Base-by-base conservation (phyloP, 2,113 vertebrate species). In the Lepus americanus region DNA sequence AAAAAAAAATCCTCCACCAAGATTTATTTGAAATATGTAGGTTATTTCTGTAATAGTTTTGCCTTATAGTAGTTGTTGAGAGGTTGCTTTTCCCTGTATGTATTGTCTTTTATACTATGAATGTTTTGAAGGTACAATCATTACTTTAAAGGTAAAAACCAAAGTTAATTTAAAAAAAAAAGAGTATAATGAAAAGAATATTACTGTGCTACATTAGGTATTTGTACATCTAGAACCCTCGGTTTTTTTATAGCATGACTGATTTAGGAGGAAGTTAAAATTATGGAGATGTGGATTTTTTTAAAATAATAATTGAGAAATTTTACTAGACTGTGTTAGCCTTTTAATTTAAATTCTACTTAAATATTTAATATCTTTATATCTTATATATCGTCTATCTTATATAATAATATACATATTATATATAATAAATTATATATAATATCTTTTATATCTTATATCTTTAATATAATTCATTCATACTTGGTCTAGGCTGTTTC, bases 331-430 rank as follows among this genome's bases (percentile, higher is more conserved):
- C 61, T 88, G 66, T 90, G 63, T 91, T 90, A 89, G 8, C 63
- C 51, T 96, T 96, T 96, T 92, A 66, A 55, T 44, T 95, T 73
- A 82, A 73, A 69, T 87, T 72, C 17, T 90, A 0, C 89, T 84
- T 44, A 92, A 78, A 9, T 74, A 49, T 92, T 95, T 70, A 83
- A 49, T 77, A 80, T 51, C 23, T 92, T 36, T 36, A 36, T 3
- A 36, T 36, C 36, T 36, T 36, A 36, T 36, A 36, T 36, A 36
- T 36, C 36, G 3, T 36, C 36, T 36, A 36, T 36, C 36, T 36
- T 36, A 36, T 36, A 36, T 36, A 36, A 36, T 36, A 36, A 36
- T 36, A 36, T 36, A 36, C 36, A 36, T 36, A 36, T 36, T 36
- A 36, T 36, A 36, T 36, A 36, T 36, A 36, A 36, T 36, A 36